Conservation (phyloP, 1,140 invertebrate genomes). For the Lycorma delicatula region DNA sequence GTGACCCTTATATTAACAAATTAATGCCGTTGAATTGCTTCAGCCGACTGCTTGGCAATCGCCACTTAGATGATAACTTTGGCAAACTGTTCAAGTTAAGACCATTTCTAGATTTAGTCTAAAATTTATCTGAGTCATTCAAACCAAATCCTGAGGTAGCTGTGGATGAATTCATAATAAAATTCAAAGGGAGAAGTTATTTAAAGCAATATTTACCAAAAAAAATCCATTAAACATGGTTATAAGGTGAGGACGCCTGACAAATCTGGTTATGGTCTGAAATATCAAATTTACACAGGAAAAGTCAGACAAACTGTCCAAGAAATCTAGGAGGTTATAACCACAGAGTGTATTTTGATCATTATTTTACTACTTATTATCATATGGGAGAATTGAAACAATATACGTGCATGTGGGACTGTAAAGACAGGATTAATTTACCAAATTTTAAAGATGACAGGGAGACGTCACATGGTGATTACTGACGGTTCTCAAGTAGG, state of each 20-base stretch:
- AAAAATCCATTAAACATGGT: neutral
- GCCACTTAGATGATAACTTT: neutral
- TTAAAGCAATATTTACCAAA: neutral
- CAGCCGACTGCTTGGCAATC: neutral
- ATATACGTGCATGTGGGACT: neutral
- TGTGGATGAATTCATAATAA: too few species aligned
- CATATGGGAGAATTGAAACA: neutral
- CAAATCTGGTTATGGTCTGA: neutral
- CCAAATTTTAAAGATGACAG: neutral
- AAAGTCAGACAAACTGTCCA: neutral
- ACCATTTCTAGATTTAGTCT: neutral
- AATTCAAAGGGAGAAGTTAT: neutral
- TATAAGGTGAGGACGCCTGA: neutral
- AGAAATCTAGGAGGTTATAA: neutral
- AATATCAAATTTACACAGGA: neutral
- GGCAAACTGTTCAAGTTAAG: slow-evolving; percentile 1
- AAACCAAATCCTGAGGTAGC: neutral
- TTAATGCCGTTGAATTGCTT: slow-evolving; percentile 36
- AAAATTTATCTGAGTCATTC: neutral
- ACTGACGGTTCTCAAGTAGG: neutral
- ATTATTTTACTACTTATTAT: too few species aligned
- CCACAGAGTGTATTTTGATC: neutral
- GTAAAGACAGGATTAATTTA: neutral
- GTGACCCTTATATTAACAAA: slow-evolving; percentile 32
- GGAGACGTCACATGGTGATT: neutral